Conservation (phyloP, 2,797 vertebrate genomes). For the Aeoliscus strigatus region DNA sequence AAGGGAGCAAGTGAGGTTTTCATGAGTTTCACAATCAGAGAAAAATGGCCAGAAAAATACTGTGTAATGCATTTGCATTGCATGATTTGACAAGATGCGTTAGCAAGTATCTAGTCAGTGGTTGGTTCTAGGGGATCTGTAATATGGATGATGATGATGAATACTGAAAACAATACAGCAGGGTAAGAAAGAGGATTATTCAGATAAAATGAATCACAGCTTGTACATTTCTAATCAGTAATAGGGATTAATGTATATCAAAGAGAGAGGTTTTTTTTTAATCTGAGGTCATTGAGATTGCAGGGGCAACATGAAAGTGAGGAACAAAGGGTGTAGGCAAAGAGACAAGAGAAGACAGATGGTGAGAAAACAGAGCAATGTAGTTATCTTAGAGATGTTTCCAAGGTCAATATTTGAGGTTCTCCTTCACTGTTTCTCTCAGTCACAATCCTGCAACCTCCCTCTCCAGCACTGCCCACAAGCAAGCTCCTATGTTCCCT, state of each 20-base stretch:
- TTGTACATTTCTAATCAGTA: conserved; percentile 79
- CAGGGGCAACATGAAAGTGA: conserved; percentile 45
- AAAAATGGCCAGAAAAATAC: too few species aligned
- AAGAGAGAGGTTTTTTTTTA: conserved; percentile 64
- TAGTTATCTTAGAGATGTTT: conserved; percentile 60
- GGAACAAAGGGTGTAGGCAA: too few species aligned
- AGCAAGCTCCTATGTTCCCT: conserved; percentile 36
- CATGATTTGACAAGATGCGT: too few species aligned
- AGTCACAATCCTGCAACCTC: conserved; percentile 3
- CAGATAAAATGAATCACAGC: conserved; percentile 72
- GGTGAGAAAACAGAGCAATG: too few species aligned
- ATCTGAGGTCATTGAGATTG: conserved; percentile 73
- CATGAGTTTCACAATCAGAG: too few species aligned
- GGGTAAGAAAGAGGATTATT: conserved; percentile 48
- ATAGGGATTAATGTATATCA: conserved; percentile 79
- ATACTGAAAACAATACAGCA: conserved; percentile 29
- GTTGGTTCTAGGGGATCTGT: too few species aligned
- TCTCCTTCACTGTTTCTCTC: conserved; percentile 45
- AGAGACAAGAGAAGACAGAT: conserved; percentile 12
- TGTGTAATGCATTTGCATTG: too few species aligned
- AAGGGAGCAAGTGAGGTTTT: too few species aligned
- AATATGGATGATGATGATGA: too few species aligned
- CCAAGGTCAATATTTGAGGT: conserved; percentile 70
- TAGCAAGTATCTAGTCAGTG: too few species aligned
- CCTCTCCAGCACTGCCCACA: conserved; percentile 29